Conservation (phyloP, 1,140 invertebrate genomes). For the Linepithema humile region DNA sequence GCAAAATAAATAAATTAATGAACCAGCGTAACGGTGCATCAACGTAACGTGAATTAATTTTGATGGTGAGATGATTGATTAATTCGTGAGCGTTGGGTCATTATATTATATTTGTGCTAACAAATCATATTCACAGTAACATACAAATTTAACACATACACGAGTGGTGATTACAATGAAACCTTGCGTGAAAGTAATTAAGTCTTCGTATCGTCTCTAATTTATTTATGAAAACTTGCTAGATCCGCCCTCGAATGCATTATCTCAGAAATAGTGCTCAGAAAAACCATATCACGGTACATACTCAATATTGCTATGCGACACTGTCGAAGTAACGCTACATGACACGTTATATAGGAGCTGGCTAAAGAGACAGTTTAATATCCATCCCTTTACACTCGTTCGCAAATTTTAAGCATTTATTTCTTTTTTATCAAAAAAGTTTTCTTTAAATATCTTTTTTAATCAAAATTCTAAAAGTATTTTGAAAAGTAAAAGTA, state of each 20-base stretch:
- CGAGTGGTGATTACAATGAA: conserved; percentile 27
- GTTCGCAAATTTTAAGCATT: not conserved
- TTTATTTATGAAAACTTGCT: not conserved
- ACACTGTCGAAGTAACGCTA: conserved; percentile 53
- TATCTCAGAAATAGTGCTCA: conserved; percentile 33
- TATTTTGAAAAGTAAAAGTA: not conserved
- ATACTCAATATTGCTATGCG: conserved; percentile 54
- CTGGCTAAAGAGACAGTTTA: conserved; percentile 68
- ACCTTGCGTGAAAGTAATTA: conserved; percentile 36
- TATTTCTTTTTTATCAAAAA: too few relatives aligned
- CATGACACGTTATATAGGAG: conserved; percentile 61
- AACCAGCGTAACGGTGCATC: not conserved
- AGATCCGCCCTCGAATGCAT: conserved; percentile 41
- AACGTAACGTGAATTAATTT: not conserved
- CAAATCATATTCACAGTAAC: conserved; percentile 46
- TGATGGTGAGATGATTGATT: conserved; percentile 27
- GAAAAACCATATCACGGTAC: conserved; percentile 41
- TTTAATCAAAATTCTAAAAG: not conserved
- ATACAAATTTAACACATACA: conserved; percentile 46
- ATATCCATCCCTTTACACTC: conserved; percentile 51
- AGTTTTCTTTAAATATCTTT: not conserved
- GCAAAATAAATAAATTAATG: not conserved
- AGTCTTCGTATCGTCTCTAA: not conserved
- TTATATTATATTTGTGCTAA: conserved; percentile 51
- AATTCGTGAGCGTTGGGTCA: conserved; percentile 35